Base-by-base conservation (phyloP, 2,797 vertebrate species). In the Anas capensis region DNA sequence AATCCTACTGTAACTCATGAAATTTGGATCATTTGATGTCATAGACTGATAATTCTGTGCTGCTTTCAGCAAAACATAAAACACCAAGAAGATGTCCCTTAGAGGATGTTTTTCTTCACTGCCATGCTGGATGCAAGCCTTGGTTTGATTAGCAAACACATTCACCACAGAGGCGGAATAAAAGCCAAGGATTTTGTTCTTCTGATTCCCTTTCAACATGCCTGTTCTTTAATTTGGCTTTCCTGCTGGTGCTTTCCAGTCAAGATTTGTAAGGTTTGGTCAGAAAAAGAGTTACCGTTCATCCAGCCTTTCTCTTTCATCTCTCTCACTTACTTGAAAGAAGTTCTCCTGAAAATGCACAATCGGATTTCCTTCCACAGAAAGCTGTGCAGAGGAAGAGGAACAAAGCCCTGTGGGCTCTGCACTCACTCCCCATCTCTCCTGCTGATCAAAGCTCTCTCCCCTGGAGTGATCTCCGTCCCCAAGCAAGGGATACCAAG, bases 1-100 rank as follows among this genome's bases (percentile, higher is more conserved):
- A 76, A 79, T 88, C 56, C 60, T 86, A 62, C 3, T 1, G 81
- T 85, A 90, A 62, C 68, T 95, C 75, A 31, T 89, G 65, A 92
- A 93, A 81, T 90, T 60, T 89, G 83, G 8, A 27, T 88, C 86
- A 65, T 91, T 92, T 95, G 83, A 80, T 96, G 83, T 89, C 68
- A 46, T 65, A 87, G 75, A 40, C 64, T 89, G 90, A 78, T 85
- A 82, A 14, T 83, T 95, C 60, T 80, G 19, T 73, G 72, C 38
- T 65, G 54, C 86, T 96, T 95, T 95, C 91, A 96, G 71, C 68
- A 89, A 93, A 92, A 85, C 64, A 73, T 92, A 65, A 94, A 93
- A 78, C 46, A 81, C 29, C 12, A 80, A 64, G 48, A 93, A 73
- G 80, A 80, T 48, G 24, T 23, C 56, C 87, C 86, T 77, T 70